These are phyloP conservation scores for Porites lobata DNA, from an alignment of 92 coral and sea anemone genomes.

Conservation along the genomic window DNA sequence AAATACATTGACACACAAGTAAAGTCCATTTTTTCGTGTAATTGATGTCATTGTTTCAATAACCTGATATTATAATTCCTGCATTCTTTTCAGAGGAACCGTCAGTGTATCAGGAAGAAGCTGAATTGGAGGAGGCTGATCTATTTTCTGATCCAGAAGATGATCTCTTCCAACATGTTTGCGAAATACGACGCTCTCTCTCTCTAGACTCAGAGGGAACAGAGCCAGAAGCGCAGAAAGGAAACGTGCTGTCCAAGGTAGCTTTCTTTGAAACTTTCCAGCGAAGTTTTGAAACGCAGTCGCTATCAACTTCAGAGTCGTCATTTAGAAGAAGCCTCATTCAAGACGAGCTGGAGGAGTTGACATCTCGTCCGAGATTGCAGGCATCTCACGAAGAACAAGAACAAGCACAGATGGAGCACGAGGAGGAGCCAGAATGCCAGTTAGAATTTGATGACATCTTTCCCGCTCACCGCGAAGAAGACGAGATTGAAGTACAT, in stretches of 20 bases:
- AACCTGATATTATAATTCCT: neutral
- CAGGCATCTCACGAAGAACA: constrained; percentile 19
- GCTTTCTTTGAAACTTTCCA: constrained; percentile 77
- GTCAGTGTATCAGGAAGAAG: constrained; percentile 19
- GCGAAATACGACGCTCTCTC: constrained; percentile 77
- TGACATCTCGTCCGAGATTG: constrained; percentile 32
- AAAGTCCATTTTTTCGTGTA: no score
- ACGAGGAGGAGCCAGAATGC: constrained; percentile 73
- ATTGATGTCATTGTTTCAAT: neutral
- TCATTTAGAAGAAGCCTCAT: constrained; percentile 60
- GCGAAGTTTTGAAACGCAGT: constrained; percentile 34
- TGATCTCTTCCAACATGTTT: constrained; percentile 37
- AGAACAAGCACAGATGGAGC: constrained; percentile 16
- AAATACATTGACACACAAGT: no score
- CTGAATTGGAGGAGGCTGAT: constrained; percentile 57
- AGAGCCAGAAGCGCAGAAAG: constrained; percentile 77
- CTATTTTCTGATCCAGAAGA: constrained; percentile 73
- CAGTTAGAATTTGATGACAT: constrained; percentile 92
- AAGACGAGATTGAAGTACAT: constrained; percentile 61
- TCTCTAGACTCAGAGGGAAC: constrained; percentile 83
- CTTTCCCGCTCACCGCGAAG: constrained; percentile 87
- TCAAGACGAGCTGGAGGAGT: constrained; percentile 62
- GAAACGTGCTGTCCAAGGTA: constrained; percentile 71
- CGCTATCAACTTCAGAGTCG: constrained; percentile 49
- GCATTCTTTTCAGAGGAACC: constrained; percentile 25